Percentiles rank a stretch among this genome's conserved stretches.
These are phyloP conservation scores for Sitta europaea DNA, from an alignment of 2,113 vertebrate species.

Conservation along the genomic window DNA sequence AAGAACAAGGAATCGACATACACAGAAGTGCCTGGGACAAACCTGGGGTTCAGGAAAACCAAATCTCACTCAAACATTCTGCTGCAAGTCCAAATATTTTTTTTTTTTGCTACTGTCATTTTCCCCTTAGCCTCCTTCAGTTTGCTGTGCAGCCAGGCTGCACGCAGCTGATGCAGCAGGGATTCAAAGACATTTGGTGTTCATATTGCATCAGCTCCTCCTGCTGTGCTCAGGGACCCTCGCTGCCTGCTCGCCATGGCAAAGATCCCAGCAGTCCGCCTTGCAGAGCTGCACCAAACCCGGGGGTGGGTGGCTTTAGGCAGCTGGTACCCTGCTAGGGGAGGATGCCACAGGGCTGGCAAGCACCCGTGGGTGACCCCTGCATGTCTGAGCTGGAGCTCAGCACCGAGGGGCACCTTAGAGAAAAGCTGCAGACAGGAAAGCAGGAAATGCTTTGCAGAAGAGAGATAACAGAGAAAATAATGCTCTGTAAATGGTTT, in stretches of 20 bases:
- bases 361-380: fast-evolving
- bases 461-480: constrained; percentile 30
- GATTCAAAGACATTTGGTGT: background rate
- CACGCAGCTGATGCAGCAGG: background rate
- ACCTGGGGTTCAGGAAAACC: background rate
- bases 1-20: background rate
- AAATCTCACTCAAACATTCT: background rate
- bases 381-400: fast-evolving
- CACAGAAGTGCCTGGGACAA: background rate
- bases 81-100: background rate
- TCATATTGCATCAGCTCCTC: background rate
- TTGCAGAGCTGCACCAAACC: background rate
- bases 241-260: fast-evolving
- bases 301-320: background rate
- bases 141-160: background rate
- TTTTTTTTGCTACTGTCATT: background rate
- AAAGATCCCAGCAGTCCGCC: background rate
- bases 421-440: background rate
- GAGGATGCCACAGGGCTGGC: background rate
- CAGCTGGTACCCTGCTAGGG: background rate
- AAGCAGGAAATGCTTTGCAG: constrained; percentile 42
- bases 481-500: background rate
- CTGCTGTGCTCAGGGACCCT: background rate
- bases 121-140: too few species aligned
- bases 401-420: background rate